phyloP scores from a whole-genome alignment of 2,888 invertebrate genomes.

The Encarsia formosa region DNA sequence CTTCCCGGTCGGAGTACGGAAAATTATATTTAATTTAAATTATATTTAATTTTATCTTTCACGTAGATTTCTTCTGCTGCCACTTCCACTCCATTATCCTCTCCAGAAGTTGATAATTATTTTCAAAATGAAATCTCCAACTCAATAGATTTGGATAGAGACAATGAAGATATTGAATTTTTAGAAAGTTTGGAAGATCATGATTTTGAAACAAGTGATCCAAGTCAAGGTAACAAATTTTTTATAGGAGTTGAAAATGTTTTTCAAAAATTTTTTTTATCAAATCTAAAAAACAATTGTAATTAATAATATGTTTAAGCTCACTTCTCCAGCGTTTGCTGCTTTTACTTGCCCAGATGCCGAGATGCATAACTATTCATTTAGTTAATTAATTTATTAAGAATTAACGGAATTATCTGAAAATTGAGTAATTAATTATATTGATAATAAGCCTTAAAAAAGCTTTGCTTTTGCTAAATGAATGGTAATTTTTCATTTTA shows the following conservation, averaged over 20 bases:
- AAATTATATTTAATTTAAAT: not conserved
- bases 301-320: too few relatives aligned
- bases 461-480: too few relatives aligned
- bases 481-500: too few relatives aligned
- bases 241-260: too few relatives aligned
- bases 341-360: too few relatives aligned
- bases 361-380: too few relatives aligned
- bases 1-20: too few relatives aligned
- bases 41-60: not conserved
- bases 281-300: not conserved
- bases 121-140: not conserved
- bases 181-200: not conserved
- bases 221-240: not conserved
- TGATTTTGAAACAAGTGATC: not conserved
- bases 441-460: too few relatives aligned
- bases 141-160: not conserved
- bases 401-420: too few relatives aligned
- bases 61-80: not conserved
- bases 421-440: too few relatives aligned
- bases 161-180: not conserved
- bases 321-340: too few relatives aligned
- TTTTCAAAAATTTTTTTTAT: not conserved
- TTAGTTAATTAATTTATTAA: too few relatives aligned
- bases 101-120: not conserved
- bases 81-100: not conserved